Evolutionary conservation across 2,888 invertebrate genomes (phyloP), one percentile per base, ranked within the genome.

Genomic region (Hydrotaea diabolus): DNA sequence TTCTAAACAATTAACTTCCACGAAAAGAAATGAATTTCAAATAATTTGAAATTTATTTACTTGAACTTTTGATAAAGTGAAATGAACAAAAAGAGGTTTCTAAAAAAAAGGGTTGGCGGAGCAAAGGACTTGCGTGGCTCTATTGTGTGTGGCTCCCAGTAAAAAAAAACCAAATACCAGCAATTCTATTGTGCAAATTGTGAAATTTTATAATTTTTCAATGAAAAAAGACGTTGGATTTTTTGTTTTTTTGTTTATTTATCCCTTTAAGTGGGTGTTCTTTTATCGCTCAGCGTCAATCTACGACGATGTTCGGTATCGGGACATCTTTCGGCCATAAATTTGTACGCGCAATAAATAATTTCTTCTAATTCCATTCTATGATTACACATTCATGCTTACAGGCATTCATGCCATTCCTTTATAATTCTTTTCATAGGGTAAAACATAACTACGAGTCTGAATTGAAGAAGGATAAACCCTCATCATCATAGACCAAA

Each of bases 401-500:
- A 2, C 9, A 39, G 3, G 3, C 39, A 3, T 39, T 39, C 39
- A 46, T 13, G 39, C 21, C 43, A 23, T 69, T 39, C 66, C 31
- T 2, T 46, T n/a, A 46, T 46, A 5, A 11, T 31, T 31, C 31
- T 31, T 7, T 31, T 31, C 7, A 31, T 7, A 31, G 7, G 7
- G 7, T 31, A 2, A 46, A 46, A 46, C 3, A 46, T n/a, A n/a
- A n/a, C n/a, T n/a, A n/a, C n/a, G n/a, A n/a, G n/a, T n/a, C n/a
- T n/a, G n/a, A n/a, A n/a, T n/a, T n/a, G n/a, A 46, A n/a, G 2
- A 39, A 36, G 21, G 43, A 46, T 21, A 53, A 77, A 86, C 86
- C 86, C 86, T 86, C 86, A 82, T 86, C 86, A 82, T 86, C 83
- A 85, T 74, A 23, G 23, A 9, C 11, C 39, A 39, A 39, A 39